These are phyloP conservation scores for Drosophila leonis DNA, from an alignment of 2,888 invertebrate genomes.

Conservation along the genomic window DNA sequence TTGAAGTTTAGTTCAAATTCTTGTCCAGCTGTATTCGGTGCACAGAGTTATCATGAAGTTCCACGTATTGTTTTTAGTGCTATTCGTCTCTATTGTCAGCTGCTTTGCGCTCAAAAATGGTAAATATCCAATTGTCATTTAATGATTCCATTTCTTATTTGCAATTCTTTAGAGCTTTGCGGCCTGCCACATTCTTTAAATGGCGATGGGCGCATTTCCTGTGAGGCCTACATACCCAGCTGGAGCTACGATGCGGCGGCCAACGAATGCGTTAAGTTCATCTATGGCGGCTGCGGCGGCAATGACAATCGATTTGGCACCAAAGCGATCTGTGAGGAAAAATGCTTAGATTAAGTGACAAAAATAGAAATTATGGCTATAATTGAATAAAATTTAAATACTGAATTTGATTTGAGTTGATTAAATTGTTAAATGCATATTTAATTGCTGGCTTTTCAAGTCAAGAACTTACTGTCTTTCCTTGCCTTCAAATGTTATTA, in stretches of 20 bases:
- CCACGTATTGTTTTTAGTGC: not conserved
- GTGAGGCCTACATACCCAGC: slow-evolving; percentile 51
- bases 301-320: slow-evolving; percentile 66
- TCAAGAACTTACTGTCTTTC: too few relatives aligned
- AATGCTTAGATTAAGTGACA: slow-evolving; percentile 49
- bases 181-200: slow-evolving; percentile 46
- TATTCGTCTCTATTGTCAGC: slow-evolving; percentile 6
- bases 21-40: not conserved
- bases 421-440: not conserved
- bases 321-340: slow-evolving; percentile 51
- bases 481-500: not conserved
- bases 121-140: not conserved
- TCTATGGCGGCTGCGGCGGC: slow-evolving; percentile 70
- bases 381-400: not conserved
- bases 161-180: slow-evolving; percentile 53
- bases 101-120: slow-evolving; percentile 26
- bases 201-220: slow-evolving; percentile 52
- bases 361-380: not conserved
- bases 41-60: slow-evolving; percentile 10
- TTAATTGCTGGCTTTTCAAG: too few relatives aligned
- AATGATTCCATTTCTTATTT: not conserved
- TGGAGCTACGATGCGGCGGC: slow-evolving; percentile 52
- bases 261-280: slow-evolving; percentile 58
- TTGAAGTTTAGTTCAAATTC: not conserved
- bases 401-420: not conserved